Evolutionary conservation across 2,113 vertebrate genomes (phyloP).

Genomic region (Perognathus longimembris): DNA sequence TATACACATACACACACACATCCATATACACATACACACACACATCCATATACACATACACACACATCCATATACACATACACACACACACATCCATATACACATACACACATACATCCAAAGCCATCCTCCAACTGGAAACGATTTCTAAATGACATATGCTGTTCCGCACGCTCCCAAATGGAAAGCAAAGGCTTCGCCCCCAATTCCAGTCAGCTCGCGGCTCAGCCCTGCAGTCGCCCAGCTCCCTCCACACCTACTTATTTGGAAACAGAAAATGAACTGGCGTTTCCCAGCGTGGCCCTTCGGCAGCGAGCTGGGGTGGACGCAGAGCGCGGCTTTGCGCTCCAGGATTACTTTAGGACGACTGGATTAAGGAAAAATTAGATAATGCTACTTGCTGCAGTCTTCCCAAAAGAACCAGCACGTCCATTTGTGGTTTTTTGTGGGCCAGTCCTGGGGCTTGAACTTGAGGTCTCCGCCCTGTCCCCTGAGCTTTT

Average conservation of each 20-base stretch:
- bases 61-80: no score
- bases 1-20: no score
- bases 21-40: no score
- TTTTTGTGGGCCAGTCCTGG: no score
- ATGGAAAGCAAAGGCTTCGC: slow-evolving; percentile 56
- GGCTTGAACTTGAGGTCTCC: no score
- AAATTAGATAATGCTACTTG: background rate
- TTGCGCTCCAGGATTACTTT: background rate
- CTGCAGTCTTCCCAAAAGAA: background rate
- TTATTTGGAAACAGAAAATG: slow-evolving; percentile 70
- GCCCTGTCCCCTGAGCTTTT: no score
- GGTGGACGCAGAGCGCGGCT: no score
- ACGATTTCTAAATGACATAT: slow-evolving; percentile 27
- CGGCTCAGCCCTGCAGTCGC: slow-evolving; percentile 42
- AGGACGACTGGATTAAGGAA: background rate
- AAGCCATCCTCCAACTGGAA: background rate
- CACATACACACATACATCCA: background rate
- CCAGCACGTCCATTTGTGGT: no score
- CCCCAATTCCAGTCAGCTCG: slow-evolving; percentile 62
- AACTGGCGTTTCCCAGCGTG: slow-evolving; percentile 3
- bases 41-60: no score
- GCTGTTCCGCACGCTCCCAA: slow-evolving; percentile 38
- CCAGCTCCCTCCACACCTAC: slow-evolving; percentile 60
- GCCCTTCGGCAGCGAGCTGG: background rate
- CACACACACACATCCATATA: no score